Evolutionary conservation across 1,140 invertebrate genomes (phyloP).

Genomic region (Megalopta genalis): DNA sequence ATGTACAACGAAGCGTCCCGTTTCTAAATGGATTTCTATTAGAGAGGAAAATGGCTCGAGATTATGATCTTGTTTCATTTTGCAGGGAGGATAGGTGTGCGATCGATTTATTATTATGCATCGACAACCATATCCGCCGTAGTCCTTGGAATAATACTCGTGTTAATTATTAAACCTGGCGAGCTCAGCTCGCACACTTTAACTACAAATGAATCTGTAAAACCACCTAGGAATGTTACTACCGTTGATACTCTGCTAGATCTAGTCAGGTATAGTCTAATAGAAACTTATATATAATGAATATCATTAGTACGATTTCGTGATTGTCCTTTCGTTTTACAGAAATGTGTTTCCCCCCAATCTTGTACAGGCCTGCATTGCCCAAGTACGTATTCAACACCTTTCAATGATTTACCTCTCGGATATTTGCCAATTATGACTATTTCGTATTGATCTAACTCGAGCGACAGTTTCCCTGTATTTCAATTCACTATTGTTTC

Average conservation of each 20-base stretch:
- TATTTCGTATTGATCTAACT: too few species aligned
- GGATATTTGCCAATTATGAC: not conserved
- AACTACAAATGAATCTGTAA: constrained; percentile 60
- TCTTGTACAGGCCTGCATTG: constrained; percentile 90
- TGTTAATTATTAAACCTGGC: constrained; percentile 92
- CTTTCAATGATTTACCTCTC: not conserved
- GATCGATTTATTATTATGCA: constrained; percentile 94
- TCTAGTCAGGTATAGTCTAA: constrained; percentile 94
- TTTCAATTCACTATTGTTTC: constrained; percentile 34
- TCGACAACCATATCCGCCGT: constrained; percentile 94
- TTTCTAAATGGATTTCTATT: not conserved
- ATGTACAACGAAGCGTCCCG: not conserved
- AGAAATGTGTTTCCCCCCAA: constrained; percentile 97
- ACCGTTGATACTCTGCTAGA: constrained; percentile 96
- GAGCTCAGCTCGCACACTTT: constrained; percentile 28
- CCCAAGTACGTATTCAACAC: constrained; percentile 81
- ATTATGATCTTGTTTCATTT: constrained; percentile 17
- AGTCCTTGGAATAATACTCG: constrained; percentile 92
- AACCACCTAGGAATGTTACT: constrained; percentile 84
- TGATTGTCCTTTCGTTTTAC: constrained; percentile 72
- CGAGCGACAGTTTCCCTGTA: not conserved
- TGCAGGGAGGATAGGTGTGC: constrained; percentile 83
- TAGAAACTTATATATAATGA: not conserved
- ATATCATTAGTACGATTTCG: not conserved
- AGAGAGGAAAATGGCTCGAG: not conserved